Evolutionary conservation across 2,888 invertebrate species (phyloP), one percentile per base, ranked within the genome.

Genomic region (Philaethria dido): DNA sequence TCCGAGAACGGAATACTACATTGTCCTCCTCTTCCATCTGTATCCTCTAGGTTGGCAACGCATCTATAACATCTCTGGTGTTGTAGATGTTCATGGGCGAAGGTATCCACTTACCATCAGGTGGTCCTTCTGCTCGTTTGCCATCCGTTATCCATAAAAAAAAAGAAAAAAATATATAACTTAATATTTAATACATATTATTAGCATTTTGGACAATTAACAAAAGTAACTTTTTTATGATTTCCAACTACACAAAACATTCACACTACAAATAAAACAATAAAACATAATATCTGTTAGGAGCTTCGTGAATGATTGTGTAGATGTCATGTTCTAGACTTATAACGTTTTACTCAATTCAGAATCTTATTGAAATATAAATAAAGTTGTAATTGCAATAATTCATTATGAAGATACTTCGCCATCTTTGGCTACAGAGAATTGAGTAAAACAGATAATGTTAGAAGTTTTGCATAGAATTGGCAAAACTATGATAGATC

Each of bases 301-400:
- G 78, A 70, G 83, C 86, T 86, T 86, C 78, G 77, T 83, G 81
- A 79, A 84, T 87, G 87, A 79, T 72, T 83, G 83, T 86, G 83
- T 77, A 76, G 73, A 74, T 66, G 70, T 71, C 48, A 68, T 69
- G 70, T 71, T 50, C 57, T 71, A 71, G 71, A 59, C 42, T 47
- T 60, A 55, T 25, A 45, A 13, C 18, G 61, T 69, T 72, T 72
- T 70, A 70, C 68, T 68, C 71, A 72, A 66, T 68, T 64, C 63
- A 6, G 5, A 14, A 14, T 55, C 14, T 50, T 50, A 25, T 50
- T 8, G 5, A 8, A 3, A 2, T 6, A n/a, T 0, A 48, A 22
- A 48, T 50, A 25, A n/a, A 25, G 14, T 3, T 50, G 3, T n/a
- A 44, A 52, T 36, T 33, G 22, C 4, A 22, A 16, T 22, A 48